phyloP scores from a whole-genome alignment of 2,888 invertebrate species.

The Nomada lathburiana region DNA sequence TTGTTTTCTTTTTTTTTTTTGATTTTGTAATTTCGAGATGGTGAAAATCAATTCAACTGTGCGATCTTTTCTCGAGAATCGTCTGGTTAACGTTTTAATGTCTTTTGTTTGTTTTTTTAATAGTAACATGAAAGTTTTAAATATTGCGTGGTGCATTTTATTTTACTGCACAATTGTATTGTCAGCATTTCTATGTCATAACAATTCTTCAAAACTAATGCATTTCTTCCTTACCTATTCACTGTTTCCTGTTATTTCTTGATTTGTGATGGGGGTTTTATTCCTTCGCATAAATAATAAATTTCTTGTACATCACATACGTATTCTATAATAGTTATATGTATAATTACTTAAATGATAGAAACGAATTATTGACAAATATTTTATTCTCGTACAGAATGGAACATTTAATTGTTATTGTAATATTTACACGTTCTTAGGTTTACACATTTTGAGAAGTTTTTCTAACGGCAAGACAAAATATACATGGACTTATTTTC shows the following conservation, averaged over 20 bases:
- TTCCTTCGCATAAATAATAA: neutral
- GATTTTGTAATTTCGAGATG: too few species aligned
- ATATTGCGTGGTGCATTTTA: neutral
- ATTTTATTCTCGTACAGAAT: neutral
- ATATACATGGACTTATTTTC: too few species aligned
- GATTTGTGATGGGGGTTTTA: neutral
- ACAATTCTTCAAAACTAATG: constrained; percentile 5
- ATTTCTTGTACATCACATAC: constrained; percentile 1
- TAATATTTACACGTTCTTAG: too few species aligned
- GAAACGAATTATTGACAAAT: neutral
- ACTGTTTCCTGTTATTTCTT: neutral
- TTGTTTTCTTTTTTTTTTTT: neutral
- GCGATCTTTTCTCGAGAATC: neutral
- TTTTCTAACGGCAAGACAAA: too few species aligned
- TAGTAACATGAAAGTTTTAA: neutral
- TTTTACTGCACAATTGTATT: neutral
- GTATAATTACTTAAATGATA: neutral
- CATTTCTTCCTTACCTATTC: constrained; percentile 18
- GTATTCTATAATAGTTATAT: neutral
- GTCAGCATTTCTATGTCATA: neutral
- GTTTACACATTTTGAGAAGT: too few species aligned
- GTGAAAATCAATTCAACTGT: neutral
- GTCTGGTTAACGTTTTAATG: neutral
- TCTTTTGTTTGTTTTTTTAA: neutral
- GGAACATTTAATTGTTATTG: neutral